Evolutionary conservation across 2,888 invertebrate genomes (phyloP), one percentile per base, ranked within the genome.

Genomic region (Caenorhabditis sp.): DNA sequence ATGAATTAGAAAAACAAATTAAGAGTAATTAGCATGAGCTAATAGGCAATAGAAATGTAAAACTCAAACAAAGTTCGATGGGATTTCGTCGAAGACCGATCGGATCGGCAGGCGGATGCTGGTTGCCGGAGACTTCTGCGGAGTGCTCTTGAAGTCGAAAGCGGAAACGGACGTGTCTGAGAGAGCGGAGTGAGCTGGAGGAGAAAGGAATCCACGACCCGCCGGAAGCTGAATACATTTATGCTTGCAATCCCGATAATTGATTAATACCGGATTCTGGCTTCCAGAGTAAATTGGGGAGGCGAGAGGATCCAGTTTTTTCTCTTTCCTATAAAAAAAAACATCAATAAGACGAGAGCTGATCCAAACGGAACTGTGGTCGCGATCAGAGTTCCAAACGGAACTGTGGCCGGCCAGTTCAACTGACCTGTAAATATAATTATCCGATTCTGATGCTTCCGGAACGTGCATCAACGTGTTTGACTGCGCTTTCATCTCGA

Each of bases 71-170:
- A 58, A 39, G 22, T 41, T 56, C 11, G 48, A 2, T 13, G 68
- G 68, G 30, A 59, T 68, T 15, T 59, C 59, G 26, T 68, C 68
- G 37, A 68, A 68, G n/a, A 59, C n/a, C 15, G 56, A 39, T 41
- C 26, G n/a, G n/a, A n/a, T 66, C 22, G 32, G 35, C 30, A 52
- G 27, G 35, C 22, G 30, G 50, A 17, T 17, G 35, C 4, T 24
- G 3, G 11, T n/a, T 7, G 17, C 1, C 4, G 52, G 8, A 7
- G 27, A 22, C 13, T 66, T 66, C 20, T 32, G 56, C 5, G 66
- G 56, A 35, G 58, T 13, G 2, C 7, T n/a, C 24, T n/a, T 46
- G 5, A 22, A 20, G 20, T 22, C 41, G 3, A 3, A 26, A 2
- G 30, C 7, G n/a, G 46, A 46, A 26, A 43, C 52, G n/a, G 46